Conservation (phyloP, 1,140 invertebrate species). For the Triops cancriformis region DNA sequence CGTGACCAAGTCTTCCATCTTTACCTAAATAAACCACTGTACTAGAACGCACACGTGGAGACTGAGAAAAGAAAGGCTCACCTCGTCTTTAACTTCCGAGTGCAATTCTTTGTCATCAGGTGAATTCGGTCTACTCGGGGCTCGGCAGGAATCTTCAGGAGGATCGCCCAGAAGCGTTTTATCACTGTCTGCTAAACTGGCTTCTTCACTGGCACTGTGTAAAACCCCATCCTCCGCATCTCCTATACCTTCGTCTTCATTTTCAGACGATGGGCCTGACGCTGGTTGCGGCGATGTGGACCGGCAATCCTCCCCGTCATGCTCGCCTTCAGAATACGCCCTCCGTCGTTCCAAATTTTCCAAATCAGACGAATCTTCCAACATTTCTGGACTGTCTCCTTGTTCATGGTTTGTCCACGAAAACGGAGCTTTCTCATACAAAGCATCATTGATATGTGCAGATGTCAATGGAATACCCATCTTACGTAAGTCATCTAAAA, state of each 20-base stretch:
- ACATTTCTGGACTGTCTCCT: neutral
- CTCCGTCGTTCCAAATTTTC: conserved; percentile 18
- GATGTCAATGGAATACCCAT: neutral
- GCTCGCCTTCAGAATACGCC: conserved; percentile 23
- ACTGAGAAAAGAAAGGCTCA: neutral
- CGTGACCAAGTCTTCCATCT: neutral
- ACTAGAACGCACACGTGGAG: neutral
- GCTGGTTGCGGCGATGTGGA: conserved; percentile 22
- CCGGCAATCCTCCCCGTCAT: conserved; percentile 24
- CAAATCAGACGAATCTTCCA: neutral
- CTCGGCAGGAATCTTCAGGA: conserved; percentile 40
- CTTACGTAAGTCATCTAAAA: neutral
- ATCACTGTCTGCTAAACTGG: conserved; percentile 60
- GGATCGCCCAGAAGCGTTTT: conserved; percentile 55
- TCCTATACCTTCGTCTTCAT: neutral
- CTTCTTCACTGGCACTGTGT: conserved; percentile 58
- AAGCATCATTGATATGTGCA: neutral
- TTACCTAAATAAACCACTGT: neutral
- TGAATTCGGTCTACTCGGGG: neutral
- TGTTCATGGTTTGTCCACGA: neutral
- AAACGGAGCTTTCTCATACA: neutral
- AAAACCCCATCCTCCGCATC: neutral
- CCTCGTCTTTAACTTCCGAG: neutral
- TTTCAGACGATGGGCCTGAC: conserved; percentile 16
- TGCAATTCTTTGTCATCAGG: neutral